Conservation (phyloP, 1,140 invertebrate species). For the Drosophila ambigua region DNA sequence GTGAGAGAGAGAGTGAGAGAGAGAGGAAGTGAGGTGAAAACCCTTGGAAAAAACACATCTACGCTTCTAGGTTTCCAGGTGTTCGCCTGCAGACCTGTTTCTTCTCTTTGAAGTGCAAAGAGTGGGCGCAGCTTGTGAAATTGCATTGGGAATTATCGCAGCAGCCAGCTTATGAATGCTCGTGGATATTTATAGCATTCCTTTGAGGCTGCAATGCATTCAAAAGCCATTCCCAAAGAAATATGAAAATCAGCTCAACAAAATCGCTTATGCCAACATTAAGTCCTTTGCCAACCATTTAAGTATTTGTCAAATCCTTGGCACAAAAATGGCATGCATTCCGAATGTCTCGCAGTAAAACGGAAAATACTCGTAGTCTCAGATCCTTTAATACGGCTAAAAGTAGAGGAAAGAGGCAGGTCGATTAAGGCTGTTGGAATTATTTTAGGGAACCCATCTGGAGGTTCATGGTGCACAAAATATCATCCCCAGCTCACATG, state of each 20-base stretch:
- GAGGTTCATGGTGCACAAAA: constrained; percentile 23
- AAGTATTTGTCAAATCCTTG: no score
- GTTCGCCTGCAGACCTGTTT: constrained; percentile 7
- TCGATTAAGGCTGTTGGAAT: constrained; percentile 17
- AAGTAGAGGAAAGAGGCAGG: background rate
- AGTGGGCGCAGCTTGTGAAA: constrained; percentile 28
- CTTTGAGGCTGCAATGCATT: no score
- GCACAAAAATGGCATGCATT: constrained; percentile 27
- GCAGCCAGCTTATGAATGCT: background rate
- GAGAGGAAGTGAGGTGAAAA: no score
- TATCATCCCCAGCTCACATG: background rate
- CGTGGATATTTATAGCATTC: constrained; percentile 27
- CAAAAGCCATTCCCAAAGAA: no score
- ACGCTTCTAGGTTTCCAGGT: background rate
- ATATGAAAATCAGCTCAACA: background rate
- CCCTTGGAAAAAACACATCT: no score
- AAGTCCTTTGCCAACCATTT: no score
- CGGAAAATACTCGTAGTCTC: background rate
- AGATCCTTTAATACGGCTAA: constrained; percentile 30
- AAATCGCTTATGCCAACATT: background rate
- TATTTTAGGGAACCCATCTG: constrained; percentile 12
- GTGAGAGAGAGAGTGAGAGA: no score
- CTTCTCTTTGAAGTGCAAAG: constrained; percentile 9
- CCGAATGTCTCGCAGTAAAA: background rate
- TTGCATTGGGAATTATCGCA: constrained; percentile 42